These are phyloP conservation scores for Leucoraja erinaceus DNA, from an alignment of 2,113 vertebrate species.

Conservation along the genomic window DNA sequence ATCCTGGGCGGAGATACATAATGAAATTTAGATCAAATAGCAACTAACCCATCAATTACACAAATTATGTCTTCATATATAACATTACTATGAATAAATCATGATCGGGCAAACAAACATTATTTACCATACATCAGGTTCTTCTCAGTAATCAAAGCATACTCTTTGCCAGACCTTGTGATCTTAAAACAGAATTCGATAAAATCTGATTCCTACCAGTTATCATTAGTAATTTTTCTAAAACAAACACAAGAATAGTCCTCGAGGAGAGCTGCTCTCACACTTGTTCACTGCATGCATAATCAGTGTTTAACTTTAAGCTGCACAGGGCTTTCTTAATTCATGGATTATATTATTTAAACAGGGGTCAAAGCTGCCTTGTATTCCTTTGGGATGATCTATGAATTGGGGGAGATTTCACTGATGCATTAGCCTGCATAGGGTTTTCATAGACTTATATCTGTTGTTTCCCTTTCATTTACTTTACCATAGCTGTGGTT, in stretches of 20 bases:
- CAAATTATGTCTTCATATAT: background rate
- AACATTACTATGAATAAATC: constrained; percentile 29
- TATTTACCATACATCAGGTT: constrained; percentile 33
- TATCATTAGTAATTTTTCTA: constrained; percentile 49
- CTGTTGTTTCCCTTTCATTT: constrained; percentile 68
- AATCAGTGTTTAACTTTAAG: constrained; percentile 59
- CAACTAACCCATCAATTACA: constrained; percentile 13
- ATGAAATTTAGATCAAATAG: constrained; percentile 10
- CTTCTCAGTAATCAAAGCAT: constrained; percentile 33
- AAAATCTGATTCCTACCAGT: constrained; percentile 39
- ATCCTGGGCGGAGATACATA: constrained; percentile 3
- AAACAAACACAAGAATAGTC: constrained; percentile 53
- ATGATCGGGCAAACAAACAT: constrained; percentile 22
- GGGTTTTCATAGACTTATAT: constrained; percentile 53
- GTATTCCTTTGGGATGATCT: constrained; percentile 68
- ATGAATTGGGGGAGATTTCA: constrained; percentile 59
- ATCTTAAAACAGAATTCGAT: constrained; percentile 32
- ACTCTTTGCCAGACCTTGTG: constrained; percentile 22
- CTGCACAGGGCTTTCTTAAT: constrained; percentile 43
- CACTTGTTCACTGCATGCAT: constrained; percentile 52
- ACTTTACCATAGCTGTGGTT: constrained; percentile 65
- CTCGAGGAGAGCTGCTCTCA: constrained; percentile 40
- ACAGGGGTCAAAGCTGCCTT: constrained; percentile 61
- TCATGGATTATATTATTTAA: constrained; percentile 55
- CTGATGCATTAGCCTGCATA: constrained; percentile 53